These are phyloP conservation scores for Tiliqua scincoides DNA, from an alignment of 2,113 vertebrate species.

Conservation along the genomic window DNA sequence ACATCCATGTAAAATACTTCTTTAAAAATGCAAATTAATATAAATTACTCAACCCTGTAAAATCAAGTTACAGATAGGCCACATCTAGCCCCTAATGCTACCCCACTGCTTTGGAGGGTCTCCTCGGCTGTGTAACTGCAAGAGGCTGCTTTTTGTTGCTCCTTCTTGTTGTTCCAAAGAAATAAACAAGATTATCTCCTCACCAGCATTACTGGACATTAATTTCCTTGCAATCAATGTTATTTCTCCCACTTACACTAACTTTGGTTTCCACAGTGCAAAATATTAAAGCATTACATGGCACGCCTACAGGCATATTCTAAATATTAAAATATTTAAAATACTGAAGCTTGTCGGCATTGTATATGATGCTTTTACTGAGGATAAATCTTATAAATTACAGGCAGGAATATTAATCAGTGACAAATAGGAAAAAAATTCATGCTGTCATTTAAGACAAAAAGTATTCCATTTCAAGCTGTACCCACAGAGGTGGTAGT, in stretches of 20 bases:
- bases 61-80: neutral
- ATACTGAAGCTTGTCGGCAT: neutral
- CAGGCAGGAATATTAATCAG: constrained; percentile 33
- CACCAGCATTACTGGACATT: neutral
- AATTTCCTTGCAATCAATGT: neutral
- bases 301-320: neutral
- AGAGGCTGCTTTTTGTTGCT: neutral
- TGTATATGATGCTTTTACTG: neutral
- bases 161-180: too few relatives aligned
- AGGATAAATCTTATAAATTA: constrained; percentile 13
- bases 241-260: neutral
- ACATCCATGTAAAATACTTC: neutral
- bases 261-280: neutral
- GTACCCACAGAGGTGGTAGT: constrained; percentile 1
- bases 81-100: neutral
- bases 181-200: neutral
- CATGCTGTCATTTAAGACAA: neutral
- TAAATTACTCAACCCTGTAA: neutral
- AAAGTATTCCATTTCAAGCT: constrained; percentile 31
- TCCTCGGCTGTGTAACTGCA: neutral
- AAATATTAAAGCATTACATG: neutral
- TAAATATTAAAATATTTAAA: constrained; percentile 22
- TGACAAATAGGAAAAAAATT: constrained; percentile 9
- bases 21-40: neutral
- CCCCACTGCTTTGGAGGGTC: neutral